These are phyloP conservation scores for Seriola aureovittata DNA, from an alignment of 2,113 vertebrate species.

Conservation along the genomic window DNA sequence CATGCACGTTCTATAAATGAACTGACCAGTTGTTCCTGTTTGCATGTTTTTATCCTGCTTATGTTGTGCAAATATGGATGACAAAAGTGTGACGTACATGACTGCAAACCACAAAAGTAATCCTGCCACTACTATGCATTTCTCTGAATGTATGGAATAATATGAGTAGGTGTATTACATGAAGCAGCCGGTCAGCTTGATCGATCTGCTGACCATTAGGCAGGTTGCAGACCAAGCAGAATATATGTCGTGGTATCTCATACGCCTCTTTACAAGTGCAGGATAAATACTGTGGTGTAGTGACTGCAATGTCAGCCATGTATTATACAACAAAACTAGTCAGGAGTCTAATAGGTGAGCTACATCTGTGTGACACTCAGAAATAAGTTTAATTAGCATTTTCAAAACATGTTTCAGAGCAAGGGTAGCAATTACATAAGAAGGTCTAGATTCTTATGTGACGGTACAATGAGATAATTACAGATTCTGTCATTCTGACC, in stretches of 20 bases:
- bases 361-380: constrained; percentile 32
- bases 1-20: not conserved
- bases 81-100: not conserved
- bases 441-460: constrained; percentile 30
- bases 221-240: not conserved
- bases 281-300: constrained; percentile 13
- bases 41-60: not conserved
- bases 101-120: not conserved
- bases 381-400: constrained; percentile 47
- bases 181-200: constrained; percentile 3
- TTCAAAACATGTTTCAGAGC: constrained; percentile 27
- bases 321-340: constrained; percentile 32
- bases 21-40: not conserved
- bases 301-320: not conserved
- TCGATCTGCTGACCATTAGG: not conserved
- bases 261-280: constrained; percentile 32
- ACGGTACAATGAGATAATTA: constrained; percentile 70
- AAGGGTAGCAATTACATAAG: constrained; percentile 39
- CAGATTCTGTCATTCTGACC: constrained; percentile 60
- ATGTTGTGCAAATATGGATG: not conserved
- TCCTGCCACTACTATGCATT: not conserved
- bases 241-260: not conserved
- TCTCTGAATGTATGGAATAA: not conserved
- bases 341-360: constrained; percentile 40
- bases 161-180: not conserved